Evolutionary conservation across 2,888 invertebrate genomes (phyloP), one percentile per base, ranked within the genome.

Genomic region (Operophtera brumata): DNA sequence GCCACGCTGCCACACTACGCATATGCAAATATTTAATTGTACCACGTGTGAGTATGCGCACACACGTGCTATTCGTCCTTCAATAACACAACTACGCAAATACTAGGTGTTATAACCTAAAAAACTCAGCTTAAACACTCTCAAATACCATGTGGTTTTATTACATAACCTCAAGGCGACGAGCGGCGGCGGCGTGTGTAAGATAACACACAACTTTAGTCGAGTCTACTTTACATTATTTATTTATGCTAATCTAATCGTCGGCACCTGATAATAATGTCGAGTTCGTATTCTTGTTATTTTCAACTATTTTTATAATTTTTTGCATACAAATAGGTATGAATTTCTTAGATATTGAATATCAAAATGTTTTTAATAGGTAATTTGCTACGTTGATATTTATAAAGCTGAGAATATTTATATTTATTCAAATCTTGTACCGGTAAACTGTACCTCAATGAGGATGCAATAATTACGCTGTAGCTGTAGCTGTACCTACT

Each of bases 141-240:
- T 26, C 11, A 49, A 45, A 36, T 26, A 43, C 58, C 64, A 60
- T 57, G 60, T 49, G 60, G 50, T 41, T 49, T 41, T 36, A 35
- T 64, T 59, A 57, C 47, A 48, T 62, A 62, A 64, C n/a, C 46
- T 49, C 55, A 55, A 54, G 48, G 54, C 44, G 11, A 37, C 6
- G n/a, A n/a, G n/a, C 10, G 26, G 37, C 40, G 32, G 30, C 41
- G 53, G 60, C 50, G 37, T 35, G 43, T 26, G 14, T 30, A 30
- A 40, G 41, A 57, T 53, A 52, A 52, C 40, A 30, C 30, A 30
- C 45, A n/a, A 40, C 39, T 2, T 3, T 8, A 41, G 45, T 53
- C 35, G 26, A 49, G 42, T 42, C 46, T 32, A 45, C 25, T 50
- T 35, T 39, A 45, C 52, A 56, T 46, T 51, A 52, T 52, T 39